Evolutionary conservation across 2,888 invertebrate genomes (phyloP), one percentile per base, ranked within the genome.

Genomic region (Heliconius ethilla): DNA sequence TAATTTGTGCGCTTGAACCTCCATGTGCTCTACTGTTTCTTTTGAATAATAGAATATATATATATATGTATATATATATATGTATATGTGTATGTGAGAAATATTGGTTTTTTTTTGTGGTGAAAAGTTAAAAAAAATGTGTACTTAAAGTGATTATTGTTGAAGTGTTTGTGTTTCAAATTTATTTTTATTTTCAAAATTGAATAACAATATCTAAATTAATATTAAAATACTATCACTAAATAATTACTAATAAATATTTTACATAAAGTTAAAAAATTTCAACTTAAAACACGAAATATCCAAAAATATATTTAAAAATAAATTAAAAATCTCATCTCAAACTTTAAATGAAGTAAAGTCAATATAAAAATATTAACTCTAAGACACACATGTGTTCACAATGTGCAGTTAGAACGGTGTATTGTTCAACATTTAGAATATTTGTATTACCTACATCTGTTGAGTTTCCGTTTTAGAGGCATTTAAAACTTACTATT

Each of bases 1-100:
- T 88, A 90, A 89, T 90, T 89, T 87, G 89, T 90, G 92, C 92
- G 90, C 88, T 89, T 88, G 91, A 82, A 89, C 86, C 87, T 89
- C 85, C 87, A 88, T 89, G 93, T 92, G 91, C 91, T 90, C 90
- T 91, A 91, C 89, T 76, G 81, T 78, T 77, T 74, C 66, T 18
- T 55, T 40, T 59, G 10, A 59, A 51, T 69, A 13, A 27, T 33
- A 18, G 29, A 29, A 33, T 22, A 70, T 63, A 10, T 59, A n/a
- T n/a, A n/a, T 59, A 3, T 59, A 59, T 22, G 1, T n/a, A 51
- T 51, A 6, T 25, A 4, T 33, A n/a, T n/a, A n/a, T n/a, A n/a
- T n/a, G n/a, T n/a, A n/a, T n/a, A 59, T 59, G 15, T 13, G 6
- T 63, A 27, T 27, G 63, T 63, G 63, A 63, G 63, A 63, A 2